phyloP scores from a whole-genome alignment of 92 coral and sea anemone genomes.

The Zoanthus sansibaricus region DNA sequence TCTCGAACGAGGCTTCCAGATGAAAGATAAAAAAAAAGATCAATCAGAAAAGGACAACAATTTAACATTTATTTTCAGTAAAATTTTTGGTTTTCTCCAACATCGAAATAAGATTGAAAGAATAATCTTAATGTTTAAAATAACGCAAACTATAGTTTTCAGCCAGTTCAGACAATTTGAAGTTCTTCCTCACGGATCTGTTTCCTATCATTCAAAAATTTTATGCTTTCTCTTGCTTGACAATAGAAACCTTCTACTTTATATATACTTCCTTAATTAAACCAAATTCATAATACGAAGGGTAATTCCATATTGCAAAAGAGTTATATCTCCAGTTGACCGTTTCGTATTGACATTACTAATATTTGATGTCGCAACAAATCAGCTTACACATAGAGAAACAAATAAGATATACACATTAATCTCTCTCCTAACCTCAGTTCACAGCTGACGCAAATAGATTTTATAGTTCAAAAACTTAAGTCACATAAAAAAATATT shows the following conservation, averaged over 20 bases:
- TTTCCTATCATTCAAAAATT: slow-evolving; percentile 1
- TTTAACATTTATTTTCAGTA: neutral
- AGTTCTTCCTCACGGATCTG: neutral
- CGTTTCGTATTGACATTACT: slow-evolving; percentile 33
- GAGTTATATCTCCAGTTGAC: slow-evolving; percentile 21
- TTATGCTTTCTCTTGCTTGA: slow-evolving; percentile 12
- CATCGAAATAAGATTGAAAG: no score
- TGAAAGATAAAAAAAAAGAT: slow-evolving; percentile 28
- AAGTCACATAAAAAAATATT: neutral
- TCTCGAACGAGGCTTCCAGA: slow-evolving; percentile 37
- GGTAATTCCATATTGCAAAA: slow-evolving; percentile 20
- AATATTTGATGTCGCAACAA: slow-evolving; percentile 33
- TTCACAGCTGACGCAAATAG: slow-evolving; percentile 45
- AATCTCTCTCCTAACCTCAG: slow-evolving; percentile 34
- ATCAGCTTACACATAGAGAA: slow-evolving; percentile 16
- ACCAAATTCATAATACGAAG: neutral
- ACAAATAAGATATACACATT: slow-evolving; percentile 27
- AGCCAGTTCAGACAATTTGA: slow-evolving; percentile 28
- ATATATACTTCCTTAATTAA: slow-evolving; percentile 10
- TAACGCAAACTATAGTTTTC: slow-evolving; percentile 1
- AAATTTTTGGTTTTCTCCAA: slow-evolving; percentile 34
- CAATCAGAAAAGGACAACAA: neutral
- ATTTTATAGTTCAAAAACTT: slow-evolving; percentile 12
- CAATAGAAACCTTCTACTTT: slow-evolving; percentile 1
- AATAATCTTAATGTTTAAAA: slow-evolving; percentile 29